Evolutionary conservation across 2,888 invertebrate species (phyloP).

Genomic region (Luffia ferchaultella): DNA sequence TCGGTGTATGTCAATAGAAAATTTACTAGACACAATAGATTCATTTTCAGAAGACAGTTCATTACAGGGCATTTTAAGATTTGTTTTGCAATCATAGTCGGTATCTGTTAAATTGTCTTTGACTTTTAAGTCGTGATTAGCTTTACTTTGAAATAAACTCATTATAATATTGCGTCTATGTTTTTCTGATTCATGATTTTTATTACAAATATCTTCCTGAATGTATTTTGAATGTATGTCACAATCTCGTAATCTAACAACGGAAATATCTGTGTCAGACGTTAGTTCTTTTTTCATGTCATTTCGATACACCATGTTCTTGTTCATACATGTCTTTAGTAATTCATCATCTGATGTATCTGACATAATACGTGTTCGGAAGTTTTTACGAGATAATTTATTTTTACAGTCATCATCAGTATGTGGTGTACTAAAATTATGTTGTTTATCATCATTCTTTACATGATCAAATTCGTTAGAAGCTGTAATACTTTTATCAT

Average conservation of each 20-base stretch:
- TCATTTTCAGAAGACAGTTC: conserved; percentile 52
- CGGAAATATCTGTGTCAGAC: background rate
- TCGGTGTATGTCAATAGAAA: conserved; percentile 66
- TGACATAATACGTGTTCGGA: conserved; percentile 77
- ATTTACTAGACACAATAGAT: conserved; percentile 42
- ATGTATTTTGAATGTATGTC: background rate
- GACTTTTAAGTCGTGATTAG: conserved; percentile 22
- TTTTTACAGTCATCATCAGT: conserved; percentile 58
- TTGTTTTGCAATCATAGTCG: conserved; percentile 33
- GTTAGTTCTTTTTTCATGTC: conserved; percentile 67
- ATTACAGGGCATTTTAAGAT: conserved; percentile 16
- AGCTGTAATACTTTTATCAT: conserved; percentile 55
- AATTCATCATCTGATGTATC: conserved; percentile 80
- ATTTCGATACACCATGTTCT: conserved; percentile 33
- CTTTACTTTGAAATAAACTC: background rate
- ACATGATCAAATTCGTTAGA: conserved; percentile 40
- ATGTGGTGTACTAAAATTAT: conserved; percentile 47
- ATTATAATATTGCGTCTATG: background rate
- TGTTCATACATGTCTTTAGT: conserved; percentile 58
- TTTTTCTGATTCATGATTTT: conserved; percentile 1
- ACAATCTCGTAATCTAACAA: background rate
- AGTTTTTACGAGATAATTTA: conserved; percentile 72
- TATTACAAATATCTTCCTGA: background rate
- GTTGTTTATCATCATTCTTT: conserved; percentile 44
- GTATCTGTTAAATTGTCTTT: conserved; percentile 36